These are phyloP conservation scores for Cosmia trapezina DNA, from an alignment of 2,888 invertebrate genomes.

Conservation along the genomic window DNA sequence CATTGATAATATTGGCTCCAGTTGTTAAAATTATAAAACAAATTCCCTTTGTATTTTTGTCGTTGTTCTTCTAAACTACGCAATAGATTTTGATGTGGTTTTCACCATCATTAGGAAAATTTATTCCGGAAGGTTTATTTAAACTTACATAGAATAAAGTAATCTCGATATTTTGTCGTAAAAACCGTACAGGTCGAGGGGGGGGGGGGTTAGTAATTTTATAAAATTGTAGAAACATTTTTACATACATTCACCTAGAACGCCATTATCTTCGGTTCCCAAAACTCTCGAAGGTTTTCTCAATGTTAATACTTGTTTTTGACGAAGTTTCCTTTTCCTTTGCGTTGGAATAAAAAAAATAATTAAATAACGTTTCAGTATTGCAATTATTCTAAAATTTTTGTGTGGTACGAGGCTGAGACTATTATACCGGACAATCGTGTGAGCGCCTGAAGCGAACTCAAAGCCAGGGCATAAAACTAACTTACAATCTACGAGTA, in stretches of 20 bases:
- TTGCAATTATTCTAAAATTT: background rate
- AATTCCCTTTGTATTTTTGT: background rate
- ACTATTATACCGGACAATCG: no score
- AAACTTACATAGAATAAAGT: no score
- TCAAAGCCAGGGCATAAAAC: no score
- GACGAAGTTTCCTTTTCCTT: background rate
- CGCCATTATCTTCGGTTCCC: background rate
- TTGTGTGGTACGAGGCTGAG: background rate
- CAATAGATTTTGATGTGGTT: background rate
- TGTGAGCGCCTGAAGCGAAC: no score
- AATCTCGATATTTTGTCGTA: background rate
- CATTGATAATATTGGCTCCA: no score
- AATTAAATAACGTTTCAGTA: no score
- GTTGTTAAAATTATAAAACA: no score
- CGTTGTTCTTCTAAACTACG: background rate
- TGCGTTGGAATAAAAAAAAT: slow-evolving; percentile 15
- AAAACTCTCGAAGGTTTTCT: background rate
- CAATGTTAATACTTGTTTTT: background rate
- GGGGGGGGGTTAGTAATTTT: background rate
- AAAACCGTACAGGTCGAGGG: background rate
- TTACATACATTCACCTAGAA: background rate
- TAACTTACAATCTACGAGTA: no score
- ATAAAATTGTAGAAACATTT: background rate
- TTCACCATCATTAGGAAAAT: background rate
- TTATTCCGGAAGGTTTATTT: no score